Conservation (phyloP, 2,888 invertebrate genomes). For the Lasiommata megera region DNA sequence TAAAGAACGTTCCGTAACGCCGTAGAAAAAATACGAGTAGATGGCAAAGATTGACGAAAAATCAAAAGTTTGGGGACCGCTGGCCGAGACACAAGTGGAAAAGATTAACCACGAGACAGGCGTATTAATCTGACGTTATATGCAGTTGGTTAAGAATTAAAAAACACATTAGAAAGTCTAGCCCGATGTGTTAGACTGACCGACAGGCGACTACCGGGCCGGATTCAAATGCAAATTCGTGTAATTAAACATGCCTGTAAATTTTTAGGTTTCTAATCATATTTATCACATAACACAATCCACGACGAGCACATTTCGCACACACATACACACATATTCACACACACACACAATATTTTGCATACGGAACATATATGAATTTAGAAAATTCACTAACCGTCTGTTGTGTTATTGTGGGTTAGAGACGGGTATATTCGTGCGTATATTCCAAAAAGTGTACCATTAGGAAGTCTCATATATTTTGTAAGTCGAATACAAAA, state of each 20-base stretch:
- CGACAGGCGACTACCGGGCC: conserved; percentile 2
- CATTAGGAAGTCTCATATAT: no score
- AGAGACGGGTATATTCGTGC: no score
- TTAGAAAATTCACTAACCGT: no score
- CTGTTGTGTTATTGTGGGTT: no score
- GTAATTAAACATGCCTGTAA: conserved; percentile 1
- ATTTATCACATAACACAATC: background rate
- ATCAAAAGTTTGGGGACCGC: background rate
- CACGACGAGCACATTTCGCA: background rate
- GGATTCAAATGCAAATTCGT: conserved; percentile 1
- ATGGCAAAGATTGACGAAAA: no score
- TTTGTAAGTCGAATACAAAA: no score
- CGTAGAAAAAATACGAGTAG: no score
- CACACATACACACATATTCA: no score
- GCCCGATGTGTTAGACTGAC: conserved; percentile 17
- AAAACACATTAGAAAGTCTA: conserved; percentile 37
- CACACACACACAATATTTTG: no score
- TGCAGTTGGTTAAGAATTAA: conserved; percentile 30
- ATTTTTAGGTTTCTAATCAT: background rate
- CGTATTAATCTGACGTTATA: conserved; percentile 24
- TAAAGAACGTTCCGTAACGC: no score
- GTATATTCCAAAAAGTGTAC: no score
- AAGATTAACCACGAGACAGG: conserved; percentile 24
- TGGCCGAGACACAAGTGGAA: background rate
- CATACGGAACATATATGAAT: no score